These are phyloP conservation scores for Jaculus jaculus DNA, from an alignment of 2,113 vertebrate species.

Conservation along the genomic window DNA sequence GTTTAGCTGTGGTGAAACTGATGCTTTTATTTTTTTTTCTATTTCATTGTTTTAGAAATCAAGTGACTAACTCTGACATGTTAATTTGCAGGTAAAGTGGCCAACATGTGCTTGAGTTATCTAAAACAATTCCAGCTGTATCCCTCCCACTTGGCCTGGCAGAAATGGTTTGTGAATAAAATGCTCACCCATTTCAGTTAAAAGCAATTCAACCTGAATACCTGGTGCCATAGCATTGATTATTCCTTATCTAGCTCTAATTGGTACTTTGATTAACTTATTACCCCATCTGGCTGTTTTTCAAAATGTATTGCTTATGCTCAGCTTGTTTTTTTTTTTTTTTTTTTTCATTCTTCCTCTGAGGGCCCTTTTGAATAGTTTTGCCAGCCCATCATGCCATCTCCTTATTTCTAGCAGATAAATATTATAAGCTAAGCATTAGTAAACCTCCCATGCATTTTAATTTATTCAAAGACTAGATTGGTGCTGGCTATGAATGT, in stretches of 20 bases:
- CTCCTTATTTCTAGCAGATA: background rate
- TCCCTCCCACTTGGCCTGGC: background rate
- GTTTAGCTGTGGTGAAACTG: background rate
- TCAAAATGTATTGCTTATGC: background rate
- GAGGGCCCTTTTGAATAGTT: background rate
- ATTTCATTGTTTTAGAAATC: background rate
- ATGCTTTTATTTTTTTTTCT: background rate
- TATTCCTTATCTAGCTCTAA: background rate
- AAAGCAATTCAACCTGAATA: background rate
- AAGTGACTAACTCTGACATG: background rate
- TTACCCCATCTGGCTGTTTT: background rate
- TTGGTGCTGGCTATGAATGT: background rate
- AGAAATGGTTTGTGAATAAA: background rate
- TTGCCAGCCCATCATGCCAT: background rate
- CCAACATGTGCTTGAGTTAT: background rate
- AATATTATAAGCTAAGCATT: background rate
- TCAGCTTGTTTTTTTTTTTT: background rate
- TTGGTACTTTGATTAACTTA: conserved; percentile 41
- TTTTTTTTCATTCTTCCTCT: too few relatives aligned
- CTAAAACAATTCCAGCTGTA: background rate
- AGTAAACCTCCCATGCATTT: background rate
- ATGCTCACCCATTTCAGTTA: background rate
- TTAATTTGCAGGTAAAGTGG: background rate
- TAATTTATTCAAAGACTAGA: background rate
- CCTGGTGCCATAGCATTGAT: background rate